Conservation (phyloP, 2,113 vertebrate genomes). For the Arothron firmamentum region DNA sequence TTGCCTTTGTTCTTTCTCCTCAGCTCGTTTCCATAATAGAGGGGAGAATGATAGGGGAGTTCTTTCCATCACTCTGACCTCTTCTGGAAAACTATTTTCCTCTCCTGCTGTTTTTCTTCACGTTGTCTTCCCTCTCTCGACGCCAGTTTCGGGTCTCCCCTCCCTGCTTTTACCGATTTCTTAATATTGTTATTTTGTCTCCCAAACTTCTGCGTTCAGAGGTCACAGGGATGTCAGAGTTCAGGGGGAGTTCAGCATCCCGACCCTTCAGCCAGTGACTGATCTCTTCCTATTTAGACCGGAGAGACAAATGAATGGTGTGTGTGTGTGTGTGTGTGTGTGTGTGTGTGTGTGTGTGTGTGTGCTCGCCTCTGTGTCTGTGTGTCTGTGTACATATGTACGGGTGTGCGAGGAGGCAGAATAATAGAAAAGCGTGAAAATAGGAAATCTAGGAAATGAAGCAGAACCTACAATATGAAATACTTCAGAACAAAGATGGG, state of each 20-base stretch:
- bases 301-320: constrained; percentile 32
- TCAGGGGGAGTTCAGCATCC: constrained; percentile 54
- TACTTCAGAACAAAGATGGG: background rate
- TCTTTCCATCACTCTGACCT: background rate
- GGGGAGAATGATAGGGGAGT: too few species aligned
- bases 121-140: background rate
- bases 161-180: background rate
- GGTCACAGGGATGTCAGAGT: constrained; percentile 47
- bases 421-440: constrained; percentile 12
- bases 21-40: too few species aligned
- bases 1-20: constrained; percentile 6
- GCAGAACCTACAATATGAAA: background rate
- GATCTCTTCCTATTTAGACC: constrained; percentile 66
- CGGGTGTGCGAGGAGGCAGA: background rate
- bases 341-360: constrained; percentile 11
- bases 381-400: background rate
- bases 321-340: constrained; percentile 3
- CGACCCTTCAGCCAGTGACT: constrained; percentile 51
- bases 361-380: constrained; percentile 1
- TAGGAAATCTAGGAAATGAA: constrained; percentile 7
- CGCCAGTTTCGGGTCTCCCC: background rate
- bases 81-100: background rate
- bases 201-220: constrained; percentile 33
- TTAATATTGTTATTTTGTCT: background rate
- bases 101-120: background rate